Percentiles rank a stretch among this genome's conserved stretches.
These are phyloP conservation scores for Anthophora plumipes DNA, from an alignment of 2,888 invertebrate genomes.

Conservation along the genomic window DNA sequence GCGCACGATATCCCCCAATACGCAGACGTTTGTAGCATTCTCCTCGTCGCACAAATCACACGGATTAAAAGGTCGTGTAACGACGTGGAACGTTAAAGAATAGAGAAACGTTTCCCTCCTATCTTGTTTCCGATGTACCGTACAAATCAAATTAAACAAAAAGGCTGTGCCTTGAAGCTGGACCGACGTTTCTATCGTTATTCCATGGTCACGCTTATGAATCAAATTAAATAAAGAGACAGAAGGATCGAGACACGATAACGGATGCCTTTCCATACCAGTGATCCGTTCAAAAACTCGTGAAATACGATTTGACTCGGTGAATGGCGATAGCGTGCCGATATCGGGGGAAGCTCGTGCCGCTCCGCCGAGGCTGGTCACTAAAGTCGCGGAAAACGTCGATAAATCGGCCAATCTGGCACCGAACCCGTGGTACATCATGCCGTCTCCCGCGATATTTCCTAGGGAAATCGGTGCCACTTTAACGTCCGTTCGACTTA, in stretches of 20 bases:
- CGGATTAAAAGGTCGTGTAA: conserved; percentile 6
- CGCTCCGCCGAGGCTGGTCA: conserved; percentile 17
- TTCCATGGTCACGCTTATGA: conserved; percentile 26
- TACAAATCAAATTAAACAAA: conserved; percentile 30
- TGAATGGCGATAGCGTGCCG: conserved; percentile 47
- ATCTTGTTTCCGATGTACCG: conserved; percentile 4
- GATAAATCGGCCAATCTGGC: conserved; percentile 60
- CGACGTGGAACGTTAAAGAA: neutral
- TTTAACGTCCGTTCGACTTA: conserved; percentile 44
- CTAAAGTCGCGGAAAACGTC: conserved; percentile 37
- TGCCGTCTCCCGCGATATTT: conserved; percentile 51
- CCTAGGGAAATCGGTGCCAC: conserved; percentile 56
- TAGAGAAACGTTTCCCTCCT: neutral
- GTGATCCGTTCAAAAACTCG: conserved; percentile 47
- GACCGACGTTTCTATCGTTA: neutral
- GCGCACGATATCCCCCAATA: neutral
- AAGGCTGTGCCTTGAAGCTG: neutral
- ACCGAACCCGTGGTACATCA: conserved; percentile 43
- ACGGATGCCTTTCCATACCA: conserved; percentile 33
- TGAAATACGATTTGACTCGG: conserved; percentile 60
- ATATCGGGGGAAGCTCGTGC: conserved; percentile 42
- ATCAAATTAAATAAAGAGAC: conserved; percentile 58
- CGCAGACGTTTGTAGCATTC: conserved; percentile 10
- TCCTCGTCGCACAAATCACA: conserved; percentile 3
- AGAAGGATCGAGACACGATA: conserved; percentile 36